Conservation (phyloP, 1,140 invertebrate species). For the Apis mellifera region Amel_HAv3.1 CM009936.2:12642501-12643000, state of each 20-base stretch:
- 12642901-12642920: neutral
- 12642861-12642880: neutral
- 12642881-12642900: slow-evolving; percentile 55
- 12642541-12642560: neutral
- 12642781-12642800: neutral
- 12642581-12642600: slow-evolving; percentile 74
- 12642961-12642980: too few relatives aligned
- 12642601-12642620: slow-evolving; percentile 60
- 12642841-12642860: slow-evolving; percentile 51
- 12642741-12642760: slow-evolving; percentile 66
- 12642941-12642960: neutral
- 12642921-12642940: neutral
- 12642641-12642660: slow-evolving; percentile 14
- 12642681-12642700: slow-evolving; percentile 56
- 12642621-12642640: slow-evolving; percentile 63
- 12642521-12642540: slow-evolving; percentile 55
- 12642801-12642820: neutral
- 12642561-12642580: slow-evolving; percentile 61
- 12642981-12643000: neutral
- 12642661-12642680: slow-evolving; percentile 65
- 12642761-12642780: slow-evolving; percentile 39
- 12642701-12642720: slow-evolving; percentile 58
- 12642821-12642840: slow-evolving; percentile 35
- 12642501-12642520: slow-evolving; percentile 57
- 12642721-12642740: slow-evolving; percentile 45